A percentile compares a stretch with the other conserved stretches of the same genome.
phyloP scores from a whole-genome alignment of 2,113 vertebrate genomes.

The Dinomys branickii region DNA sequence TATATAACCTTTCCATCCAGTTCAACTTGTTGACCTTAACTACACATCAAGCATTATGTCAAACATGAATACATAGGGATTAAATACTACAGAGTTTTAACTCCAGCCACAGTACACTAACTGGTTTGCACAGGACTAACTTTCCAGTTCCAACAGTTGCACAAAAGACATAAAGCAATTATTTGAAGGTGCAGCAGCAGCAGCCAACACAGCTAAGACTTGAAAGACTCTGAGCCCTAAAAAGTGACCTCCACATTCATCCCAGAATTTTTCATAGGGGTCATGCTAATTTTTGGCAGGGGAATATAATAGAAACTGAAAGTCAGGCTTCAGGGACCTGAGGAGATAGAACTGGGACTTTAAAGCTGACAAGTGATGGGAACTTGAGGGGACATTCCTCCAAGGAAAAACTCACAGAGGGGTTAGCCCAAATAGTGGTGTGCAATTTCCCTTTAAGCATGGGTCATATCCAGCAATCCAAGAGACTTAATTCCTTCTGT shows the following conservation, averaged over 20 bases:
- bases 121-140: not conserved
- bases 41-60: not conserved
- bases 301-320: not conserved
- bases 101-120: not conserved
- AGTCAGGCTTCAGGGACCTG: not conserved
- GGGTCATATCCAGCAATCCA: not conserved
- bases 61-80: not conserved
- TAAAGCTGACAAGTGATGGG: not conserved
- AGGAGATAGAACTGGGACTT: not conserved
- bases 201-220: not conserved
- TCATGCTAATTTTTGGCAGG: not conserved
- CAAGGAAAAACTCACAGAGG: not conserved
- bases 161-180: not conserved
- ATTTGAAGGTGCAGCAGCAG: not conserved
- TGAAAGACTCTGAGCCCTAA: not conserved
- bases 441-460: not conserved
- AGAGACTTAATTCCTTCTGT: not conserved
- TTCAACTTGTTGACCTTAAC: conserved; percentile 16
- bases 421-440: not conserved
- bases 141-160: not conserved
- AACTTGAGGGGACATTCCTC: not conserved
- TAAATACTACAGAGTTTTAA: conserved; percentile 14
- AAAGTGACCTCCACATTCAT: not conserved
- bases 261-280: not conserved
- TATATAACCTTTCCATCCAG: not conserved